These are phyloP conservation scores for Torymus texanus DNA, from an alignment of 2,888 invertebrate species.

Conservation along the genomic window DNA sequence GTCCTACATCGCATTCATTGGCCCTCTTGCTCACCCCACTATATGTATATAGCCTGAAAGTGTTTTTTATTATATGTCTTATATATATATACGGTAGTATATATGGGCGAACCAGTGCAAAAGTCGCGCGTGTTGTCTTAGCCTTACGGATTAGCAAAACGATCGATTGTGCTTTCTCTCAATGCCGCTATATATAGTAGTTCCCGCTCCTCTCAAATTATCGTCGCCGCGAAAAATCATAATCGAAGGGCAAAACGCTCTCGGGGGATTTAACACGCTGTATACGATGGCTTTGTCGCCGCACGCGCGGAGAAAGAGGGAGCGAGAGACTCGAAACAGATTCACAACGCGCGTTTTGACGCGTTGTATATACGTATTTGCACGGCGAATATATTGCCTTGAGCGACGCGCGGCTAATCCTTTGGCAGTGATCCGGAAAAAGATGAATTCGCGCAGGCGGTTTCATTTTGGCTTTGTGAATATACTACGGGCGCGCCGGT, in stretches of 20 bases:
- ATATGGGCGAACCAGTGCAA: background rate
- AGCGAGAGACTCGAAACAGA: constrained; percentile 7
- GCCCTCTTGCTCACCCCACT: background rate
- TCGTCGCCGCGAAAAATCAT: background rate
- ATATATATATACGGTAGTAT: background rate
- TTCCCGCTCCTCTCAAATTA: background rate
- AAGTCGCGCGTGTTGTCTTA: constrained; percentile 19
- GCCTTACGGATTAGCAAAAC: constrained; percentile 12
- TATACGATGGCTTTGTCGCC: background rate
- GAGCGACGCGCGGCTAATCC: constrained; percentile 42
- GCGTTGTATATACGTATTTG: constrained; percentile 16
- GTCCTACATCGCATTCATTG: constrained; percentile 6
- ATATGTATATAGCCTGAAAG: background rate
- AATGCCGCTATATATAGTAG: too few relatives aligned
- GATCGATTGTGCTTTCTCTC: background rate
- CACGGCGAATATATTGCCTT: constrained; percentile 51
- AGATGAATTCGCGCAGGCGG: constrained; percentile 40
- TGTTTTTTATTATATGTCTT: constrained; percentile 19
- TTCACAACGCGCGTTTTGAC: constrained; percentile 24
- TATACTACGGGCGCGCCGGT: background rate
- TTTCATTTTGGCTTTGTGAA: constrained; percentile 36
- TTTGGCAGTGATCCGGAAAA: constrained; percentile 42
- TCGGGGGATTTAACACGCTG: background rate
- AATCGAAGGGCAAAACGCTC: background rate
- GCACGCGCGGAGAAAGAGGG: too few relatives aligned